Base-by-base conservation (phyloP, 2,797 vertebrate species). In the Phrynocephalus guinanensis region DNA sequence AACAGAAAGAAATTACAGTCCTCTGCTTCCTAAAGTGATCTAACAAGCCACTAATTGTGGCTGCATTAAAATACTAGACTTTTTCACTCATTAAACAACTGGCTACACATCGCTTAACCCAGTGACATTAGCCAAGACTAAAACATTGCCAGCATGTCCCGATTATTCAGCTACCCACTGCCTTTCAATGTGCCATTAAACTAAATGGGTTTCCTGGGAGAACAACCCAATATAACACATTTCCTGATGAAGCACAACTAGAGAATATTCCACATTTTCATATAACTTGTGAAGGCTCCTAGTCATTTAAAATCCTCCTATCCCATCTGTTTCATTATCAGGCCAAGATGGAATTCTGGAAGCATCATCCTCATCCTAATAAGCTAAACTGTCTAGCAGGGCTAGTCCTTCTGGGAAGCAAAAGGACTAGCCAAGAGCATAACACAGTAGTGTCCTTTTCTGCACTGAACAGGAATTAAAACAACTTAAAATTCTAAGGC, bases 41-140 rank as follows among this genome's bases (percentile, higher is more conserved):
- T 20, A 33, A 73, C 16, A 63, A 86, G 75, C 56, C 1, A 56
- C 2, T 6, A 73, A 82, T 79, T 70, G 1, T 15, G 5, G 3
- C 86, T 75, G 50, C 67, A 93, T 89, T 66, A 85, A 93, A 92
- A 91, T 88, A 89, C 80, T 89, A 93, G 88, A 94, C 88, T 93
- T 90, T 91, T 83, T 89, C 70, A 90, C 77, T 91, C 90, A 93
- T 95, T 93, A 94, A 92, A 93, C 92, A 95, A 92, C 93, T 94
- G 94, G 93, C 95, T 91, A 91, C 90, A 94, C 93, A 93, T 82
- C 90, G 93, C 92, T 94, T 93, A 92, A 93, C 93, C 86, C 88
- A 88, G 82, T 44, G 30, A 88, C 90, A 93, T 82, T 78, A 79
- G 92, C 90, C 95, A 94, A 94, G 92, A 89, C 85, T 89, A 92